Evolutionary conservation across 2,113 vertebrate species (phyloP).

Genomic region (Pollachius pollachius): DNA sequence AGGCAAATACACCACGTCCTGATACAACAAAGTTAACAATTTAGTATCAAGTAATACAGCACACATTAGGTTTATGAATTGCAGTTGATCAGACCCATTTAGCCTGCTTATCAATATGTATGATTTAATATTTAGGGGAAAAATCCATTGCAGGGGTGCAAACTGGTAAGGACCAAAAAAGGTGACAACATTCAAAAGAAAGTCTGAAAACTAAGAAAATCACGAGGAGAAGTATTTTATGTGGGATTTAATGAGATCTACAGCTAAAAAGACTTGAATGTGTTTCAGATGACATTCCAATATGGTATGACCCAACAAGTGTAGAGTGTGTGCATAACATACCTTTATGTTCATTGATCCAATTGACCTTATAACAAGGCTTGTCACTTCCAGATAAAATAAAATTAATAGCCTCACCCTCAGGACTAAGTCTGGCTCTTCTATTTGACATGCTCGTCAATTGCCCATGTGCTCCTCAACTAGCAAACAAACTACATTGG

Average conservation of each 20-base stretch:
- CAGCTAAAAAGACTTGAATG: too few species aligned
- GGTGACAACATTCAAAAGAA: too few species aligned
- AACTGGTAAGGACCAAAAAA: too few species aligned
- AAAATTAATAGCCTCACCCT: not conserved
- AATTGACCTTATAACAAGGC: not conserved
- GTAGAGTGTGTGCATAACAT: not conserved
- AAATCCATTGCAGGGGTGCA: not conserved
- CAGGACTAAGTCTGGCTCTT: not conserved
- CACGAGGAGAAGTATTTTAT: too few species aligned
- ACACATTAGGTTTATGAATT: not conserved
- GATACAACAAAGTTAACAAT: not conserved
- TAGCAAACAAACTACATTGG: not conserved
- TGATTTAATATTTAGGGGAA: not conserved
- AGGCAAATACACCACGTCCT: slow-evolving; percentile 3
- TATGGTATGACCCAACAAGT: not conserved
- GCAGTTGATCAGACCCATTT: not conserved
- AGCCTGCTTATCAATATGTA: too few species aligned
- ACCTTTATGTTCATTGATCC: slow-evolving; percentile 3
- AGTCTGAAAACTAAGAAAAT: too few species aligned
- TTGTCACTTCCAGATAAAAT: slow-evolving; percentile 1
- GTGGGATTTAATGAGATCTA: too few species aligned
- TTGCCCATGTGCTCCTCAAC: not conserved
- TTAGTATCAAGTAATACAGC: not conserved
- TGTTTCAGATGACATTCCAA: too few species aligned
- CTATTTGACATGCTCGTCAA: not conserved